These are phyloP conservation scores for Acromyrmex charruanus DNA, from an alignment of 1,140 invertebrate genomes.

Conservation along the genomic window DNA sequence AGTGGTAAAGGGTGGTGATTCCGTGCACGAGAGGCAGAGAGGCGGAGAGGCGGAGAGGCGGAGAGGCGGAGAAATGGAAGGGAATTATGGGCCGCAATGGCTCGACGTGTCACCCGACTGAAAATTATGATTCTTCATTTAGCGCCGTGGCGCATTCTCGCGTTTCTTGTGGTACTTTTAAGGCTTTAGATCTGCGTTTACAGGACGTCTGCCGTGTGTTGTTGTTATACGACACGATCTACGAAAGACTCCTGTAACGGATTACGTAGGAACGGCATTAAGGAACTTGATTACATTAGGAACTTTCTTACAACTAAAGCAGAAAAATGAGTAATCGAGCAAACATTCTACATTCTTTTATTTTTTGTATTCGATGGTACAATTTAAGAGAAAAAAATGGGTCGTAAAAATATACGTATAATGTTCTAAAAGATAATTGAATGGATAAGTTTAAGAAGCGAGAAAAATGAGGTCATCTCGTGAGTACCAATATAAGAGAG, in stretches of 20 bases:
- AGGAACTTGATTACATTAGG: background rate
- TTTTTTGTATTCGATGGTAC: background rate
- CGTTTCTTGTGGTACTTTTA: slow-evolving; percentile 71
- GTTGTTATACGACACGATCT: slow-evolving; percentile 8
- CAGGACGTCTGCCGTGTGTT: slow-evolving; percentile 26
- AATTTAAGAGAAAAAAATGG: background rate
- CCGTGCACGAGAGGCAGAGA: background rate
- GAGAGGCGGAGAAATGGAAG: slow-evolving; percentile 14
- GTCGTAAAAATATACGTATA: background rate
- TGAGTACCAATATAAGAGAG: background rate
- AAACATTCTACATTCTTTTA: background rate
- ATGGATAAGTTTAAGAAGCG: slow-evolving; percentile 32
- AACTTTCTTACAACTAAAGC: background rate
- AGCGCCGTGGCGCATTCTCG: slow-evolving; percentile 62
- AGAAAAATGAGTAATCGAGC: background rate
- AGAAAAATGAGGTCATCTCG: background rate
- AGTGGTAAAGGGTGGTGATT: slow-evolving; percentile 54
- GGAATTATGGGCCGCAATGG: slow-evolving; percentile 76
- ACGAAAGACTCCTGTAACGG: background rate
- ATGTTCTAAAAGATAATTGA: slow-evolving; percentile 24
- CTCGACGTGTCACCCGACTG: slow-evolving; percentile 77
- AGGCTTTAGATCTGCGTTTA: slow-evolving; percentile 66
- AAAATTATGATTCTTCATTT: slow-evolving; percentile 85
- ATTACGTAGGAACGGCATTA: background rate
- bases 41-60: too few species aligned